Percentiles rank a stretch among this genome's conserved stretches.
These are phyloP conservation scores for Riptortus pedestris DNA, from an alignment of 1,140 invertebrate genomes.

Conservation along the genomic window DNA sequence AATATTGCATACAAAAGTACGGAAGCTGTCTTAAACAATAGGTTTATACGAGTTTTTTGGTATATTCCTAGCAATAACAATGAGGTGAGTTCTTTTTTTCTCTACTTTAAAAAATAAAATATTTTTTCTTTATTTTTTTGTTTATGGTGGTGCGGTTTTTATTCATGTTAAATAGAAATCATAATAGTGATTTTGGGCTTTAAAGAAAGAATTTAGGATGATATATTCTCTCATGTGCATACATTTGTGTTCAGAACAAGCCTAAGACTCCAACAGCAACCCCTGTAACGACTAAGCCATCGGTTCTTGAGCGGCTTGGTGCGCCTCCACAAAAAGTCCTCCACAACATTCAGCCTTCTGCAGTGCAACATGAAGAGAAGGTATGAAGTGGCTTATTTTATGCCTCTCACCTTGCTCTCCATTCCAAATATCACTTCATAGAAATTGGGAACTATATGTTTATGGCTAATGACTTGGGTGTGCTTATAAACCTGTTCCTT, in stretches of 20 bases:
- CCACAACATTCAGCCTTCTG: slow-evolving; percentile 42
- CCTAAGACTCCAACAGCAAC: slow-evolving; percentile 48
- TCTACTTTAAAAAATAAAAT: slow-evolving; percentile 4
- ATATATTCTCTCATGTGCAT: no score
- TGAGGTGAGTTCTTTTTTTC: not conserved
- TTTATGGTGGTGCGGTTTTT: not conserved
- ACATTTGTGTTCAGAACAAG: slow-evolving; percentile 36
- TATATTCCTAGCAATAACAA: slow-evolving; percentile 42
- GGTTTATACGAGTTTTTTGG: slow-evolving; percentile 78
- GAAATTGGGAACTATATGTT: no score
- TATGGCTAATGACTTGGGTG: no score
- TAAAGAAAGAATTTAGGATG: no score
- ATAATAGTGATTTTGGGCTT: no score
- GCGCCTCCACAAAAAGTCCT: slow-evolving; percentile 41
- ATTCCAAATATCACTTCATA: not conserved
- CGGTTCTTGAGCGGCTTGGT: slow-evolving; percentile 43
- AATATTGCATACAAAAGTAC: slow-evolving; percentile 86
- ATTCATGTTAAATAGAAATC: no score
- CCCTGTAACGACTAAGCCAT: slow-evolving; percentile 35
- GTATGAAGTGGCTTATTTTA: no score
- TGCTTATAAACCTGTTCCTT: no score
- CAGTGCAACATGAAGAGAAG: slow-evolving; percentile 31
- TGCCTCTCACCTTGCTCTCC: no score
- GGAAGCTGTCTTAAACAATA: slow-evolving; percentile 91
- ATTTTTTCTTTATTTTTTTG: not conserved